phyloP scores from a whole-genome alignment of 64 coral and sea anemone species.

The Montipora foliosa region DNA sequence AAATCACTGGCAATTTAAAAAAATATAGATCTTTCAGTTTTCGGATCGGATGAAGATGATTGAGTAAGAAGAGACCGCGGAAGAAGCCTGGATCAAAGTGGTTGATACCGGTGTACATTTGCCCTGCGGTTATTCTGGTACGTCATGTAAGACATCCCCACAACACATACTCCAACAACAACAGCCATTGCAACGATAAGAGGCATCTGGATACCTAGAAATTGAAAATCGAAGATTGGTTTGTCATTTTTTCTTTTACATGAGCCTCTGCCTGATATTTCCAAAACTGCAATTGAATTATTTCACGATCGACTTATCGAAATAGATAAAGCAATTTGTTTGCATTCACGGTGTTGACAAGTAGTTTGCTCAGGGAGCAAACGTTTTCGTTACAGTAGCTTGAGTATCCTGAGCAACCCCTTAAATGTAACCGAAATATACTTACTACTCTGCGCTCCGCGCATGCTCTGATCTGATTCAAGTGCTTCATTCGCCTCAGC shows the following conservation, averaged over 20 bases:
- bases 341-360: not conserved
- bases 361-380: too few species aligned
- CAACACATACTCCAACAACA: not conserved
- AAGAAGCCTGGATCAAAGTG: not conserved
- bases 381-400: not conserved
- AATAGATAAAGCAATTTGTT: not conserved
- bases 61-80: not conserved
- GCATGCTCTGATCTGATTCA: constrained; percentile 11
- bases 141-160: constrained; percentile 25
- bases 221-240: not conserved
- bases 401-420: not conserved
- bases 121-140: not conserved
- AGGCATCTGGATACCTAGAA: constrained; percentile 12
- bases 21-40: too few species aligned
- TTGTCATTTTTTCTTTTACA: not conserved
- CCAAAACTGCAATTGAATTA: not conserved
- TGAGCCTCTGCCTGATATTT: not conserved
- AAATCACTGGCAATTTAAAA: too few species aligned
- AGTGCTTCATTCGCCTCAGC: not conserved
- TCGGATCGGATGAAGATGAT: not conserved
- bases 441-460: not conserved
- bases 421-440: not conserved
- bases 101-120: not conserved
- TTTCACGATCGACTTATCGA: not conserved
- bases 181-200: not conserved